These are phyloP conservation scores for Myioborus melanocephalus DNA, from an alignment of 2,797 vertebrate genomes.

Conservation along the genomic window DNA sequence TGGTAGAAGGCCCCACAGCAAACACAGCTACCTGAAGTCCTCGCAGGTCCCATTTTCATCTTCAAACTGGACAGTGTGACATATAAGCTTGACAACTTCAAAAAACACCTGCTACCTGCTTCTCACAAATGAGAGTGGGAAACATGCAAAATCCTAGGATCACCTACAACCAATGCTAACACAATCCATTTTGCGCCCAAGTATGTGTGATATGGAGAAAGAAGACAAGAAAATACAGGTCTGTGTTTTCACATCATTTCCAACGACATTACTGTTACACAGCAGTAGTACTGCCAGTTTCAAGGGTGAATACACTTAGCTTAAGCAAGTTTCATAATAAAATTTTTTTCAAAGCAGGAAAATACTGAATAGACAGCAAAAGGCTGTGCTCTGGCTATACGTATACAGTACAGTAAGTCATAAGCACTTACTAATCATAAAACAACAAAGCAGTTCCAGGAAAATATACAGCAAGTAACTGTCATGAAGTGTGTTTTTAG, in stretches of 20 bases:
- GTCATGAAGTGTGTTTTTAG: neutral
- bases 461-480: neutral
- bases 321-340: neutral
- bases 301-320: neutral
- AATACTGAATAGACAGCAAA: neutral
- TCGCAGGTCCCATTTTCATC: neutral
- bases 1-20: neutral
- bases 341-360: neutral
- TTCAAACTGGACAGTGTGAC: neutral
- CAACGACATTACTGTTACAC: neutral
- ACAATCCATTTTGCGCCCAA: neutral
- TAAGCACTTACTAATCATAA: neutral
- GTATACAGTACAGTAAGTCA: neutral
- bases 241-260: neutral
- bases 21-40: neutral
- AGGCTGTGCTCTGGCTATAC: neutral
- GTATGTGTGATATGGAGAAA: neutral
- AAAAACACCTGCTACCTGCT: neutral
- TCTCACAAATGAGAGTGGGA: neutral
- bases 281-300: neutral
- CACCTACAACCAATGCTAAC: neutral
- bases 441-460: neutral
- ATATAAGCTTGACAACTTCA: accelerated
- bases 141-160: neutral
- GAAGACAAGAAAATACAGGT: neutral